Evolutionary conservation across 2,888 invertebrate species (phyloP), one percentile per base, ranked within the genome.

Genomic region (Platynereis dumerilii): DNA sequence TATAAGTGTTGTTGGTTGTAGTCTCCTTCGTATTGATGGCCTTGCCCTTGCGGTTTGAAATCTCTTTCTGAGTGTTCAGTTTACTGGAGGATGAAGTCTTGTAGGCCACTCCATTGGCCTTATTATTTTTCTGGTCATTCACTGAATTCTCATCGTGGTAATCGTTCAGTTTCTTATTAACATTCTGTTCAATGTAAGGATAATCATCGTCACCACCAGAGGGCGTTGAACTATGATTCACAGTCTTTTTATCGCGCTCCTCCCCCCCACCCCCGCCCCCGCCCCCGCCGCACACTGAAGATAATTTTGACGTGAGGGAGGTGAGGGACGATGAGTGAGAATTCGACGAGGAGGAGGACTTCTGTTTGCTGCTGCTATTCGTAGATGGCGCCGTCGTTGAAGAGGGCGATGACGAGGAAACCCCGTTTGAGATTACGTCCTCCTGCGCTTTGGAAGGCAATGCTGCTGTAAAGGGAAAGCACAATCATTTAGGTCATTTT

Each of bases 401-500:
- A 2, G 45, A 20, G 26, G 63, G 24, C n/a, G 64, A 42, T 28
- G 63, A 58, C 7, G 63, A 57, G 24, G 62, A 55, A 7, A 77
- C 75, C 56, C 82, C 82, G 74, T 83, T 83, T 75, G 83, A 80
- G 78, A 82, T 80, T 78, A 79, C 77, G 74, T 84, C 83, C 78
- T 84, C 84, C 66, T 80, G 78, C 69, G 80, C 72, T 70, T 81
- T 81, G 68, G 79, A 75, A 60, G 80, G 76, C 76, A 82, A 78
- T 72, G 83, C 80, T 82, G 78, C 34, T 26, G 17, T n/a, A 52
- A 52, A 7, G 20, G 27, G n/a, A 63, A 48, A 60, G 17, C 20
- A 17, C 48, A 60, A 5, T 26, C 15, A 56, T 26, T n/a, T n/a
- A n/a, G n/a, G n/a, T n/a, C n/a, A n/a, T n/a, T n/a, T n/a, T n/a